Evolutionary conservation across 2,113 vertebrate genomes (phyloP).

Genomic region (Pteropus alecto): DNA sequence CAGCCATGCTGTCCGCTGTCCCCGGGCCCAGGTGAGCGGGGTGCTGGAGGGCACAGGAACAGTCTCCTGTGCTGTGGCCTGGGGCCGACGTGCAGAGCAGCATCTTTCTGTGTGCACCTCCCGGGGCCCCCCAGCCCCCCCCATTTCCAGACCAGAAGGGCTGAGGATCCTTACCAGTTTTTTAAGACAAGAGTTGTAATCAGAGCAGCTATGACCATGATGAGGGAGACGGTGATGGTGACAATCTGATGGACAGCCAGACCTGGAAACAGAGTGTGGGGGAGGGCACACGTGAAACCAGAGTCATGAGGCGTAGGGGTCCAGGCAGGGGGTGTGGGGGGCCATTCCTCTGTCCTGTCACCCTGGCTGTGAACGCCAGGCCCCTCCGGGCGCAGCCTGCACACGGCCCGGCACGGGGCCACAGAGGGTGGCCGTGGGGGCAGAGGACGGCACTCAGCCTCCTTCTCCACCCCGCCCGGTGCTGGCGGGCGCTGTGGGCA

Average conservation of each 20-base stretch:
- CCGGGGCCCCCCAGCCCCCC: rapidly evolving
- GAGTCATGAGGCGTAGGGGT: not conserved
- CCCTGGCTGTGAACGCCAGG: not conserved
- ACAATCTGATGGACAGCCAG: constrained; percentile 99
- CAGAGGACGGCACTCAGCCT: not conserved
- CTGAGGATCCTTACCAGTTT: constrained; percentile 93
- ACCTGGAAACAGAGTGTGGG: constrained; percentile 83
- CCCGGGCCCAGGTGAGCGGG: not conserved
- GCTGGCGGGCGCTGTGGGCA: not conserved
- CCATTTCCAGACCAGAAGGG: not conserved
- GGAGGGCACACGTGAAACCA: not conserved
- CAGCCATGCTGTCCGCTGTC: rapidly evolving
- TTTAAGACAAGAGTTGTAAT: constrained; percentile 99
- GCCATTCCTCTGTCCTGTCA: not conserved
- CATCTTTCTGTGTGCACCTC: too few species aligned
- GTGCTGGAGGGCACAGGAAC: too few species aligned
- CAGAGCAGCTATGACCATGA: constrained; percentile 99
- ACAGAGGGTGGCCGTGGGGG: rapidly evolving
- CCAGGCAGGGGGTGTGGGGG: not conserved
- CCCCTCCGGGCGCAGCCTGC: not conserved
- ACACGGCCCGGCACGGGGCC: rapidly evolving
- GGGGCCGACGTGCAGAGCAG: not conserved
- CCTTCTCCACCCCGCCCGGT: too few species aligned
- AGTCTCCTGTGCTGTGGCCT: too few species aligned
- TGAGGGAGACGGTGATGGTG: constrained; percentile 99